phyloP scores from a whole-genome alignment of 2,888 invertebrate genomes.

The Thecocarcelia acutangulata region DNA sequence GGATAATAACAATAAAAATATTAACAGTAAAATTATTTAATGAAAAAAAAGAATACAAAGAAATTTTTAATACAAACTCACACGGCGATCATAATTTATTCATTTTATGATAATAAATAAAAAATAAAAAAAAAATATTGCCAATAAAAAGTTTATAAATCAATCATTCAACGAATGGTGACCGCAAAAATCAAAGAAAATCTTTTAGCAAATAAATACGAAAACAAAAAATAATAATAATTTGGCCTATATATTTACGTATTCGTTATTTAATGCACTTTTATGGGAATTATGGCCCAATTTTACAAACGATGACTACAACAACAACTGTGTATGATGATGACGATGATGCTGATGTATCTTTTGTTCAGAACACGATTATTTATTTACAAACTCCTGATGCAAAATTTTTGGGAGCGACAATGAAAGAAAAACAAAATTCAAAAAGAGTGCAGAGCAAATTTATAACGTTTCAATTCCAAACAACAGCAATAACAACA shows the following conservation, averaged over 20 bases:
- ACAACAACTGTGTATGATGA: not conserved
- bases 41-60: too few relatives aligned
- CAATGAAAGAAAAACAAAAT: not conserved
- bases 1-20: too few relatives aligned
- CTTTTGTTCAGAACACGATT: constrained; percentile 23
- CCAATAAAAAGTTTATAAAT: constrained; percentile 4
- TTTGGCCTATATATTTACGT: constrained; percentile 28
- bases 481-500: not conserved
- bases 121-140: constrained; percentile 6
- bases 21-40: too few relatives aligned
- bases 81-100: not conserved
- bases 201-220: not conserved
- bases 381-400: constrained; percentile 36
- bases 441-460: not conserved
- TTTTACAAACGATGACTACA: constrained; percentile 25
- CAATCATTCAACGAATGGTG: constrained; percentile 12
- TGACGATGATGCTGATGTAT: not conserved
- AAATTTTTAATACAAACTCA: too few relatives aligned
- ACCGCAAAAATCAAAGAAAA: constrained; percentile 6
- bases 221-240: not conserved
- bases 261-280: constrained; percentile 45
- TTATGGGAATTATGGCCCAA: constrained; percentile 60
- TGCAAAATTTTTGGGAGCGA: not conserved
- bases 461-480: constrained; percentile 28
- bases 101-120: constrained; percentile 2